Base-by-base conservation (phyloP, 92 coral and sea anemone species). In the Virgularia gustaviana region DNA sequence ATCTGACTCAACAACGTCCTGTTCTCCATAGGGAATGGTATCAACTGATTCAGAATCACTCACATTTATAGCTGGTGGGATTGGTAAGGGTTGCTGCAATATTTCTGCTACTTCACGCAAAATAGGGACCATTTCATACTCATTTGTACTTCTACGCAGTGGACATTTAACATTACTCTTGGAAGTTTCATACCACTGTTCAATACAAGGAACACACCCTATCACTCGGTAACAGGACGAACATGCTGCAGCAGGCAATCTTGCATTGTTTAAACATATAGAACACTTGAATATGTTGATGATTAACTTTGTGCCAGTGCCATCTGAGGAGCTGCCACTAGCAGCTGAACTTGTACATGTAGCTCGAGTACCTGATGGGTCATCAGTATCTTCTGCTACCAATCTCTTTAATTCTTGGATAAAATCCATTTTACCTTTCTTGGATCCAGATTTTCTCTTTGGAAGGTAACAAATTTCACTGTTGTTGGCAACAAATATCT, bases 191-290 rank as follows among this genome's bases (percentile, higher is more conserved):
- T 75, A 78, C 89, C 83, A 85, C 70, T 85, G 83, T 56, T 85
- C 85, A 36, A 80, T 60, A 45, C 89, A 85, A 16, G 89, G 86
- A 18, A 85, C 42, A 44, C 89, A 85, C 4, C 85, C 89, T 16
- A 85, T 85, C 15, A 81, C 64, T 27, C 47, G 51, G 44, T 51
- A 56, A 68, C 86, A 81, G 16, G 52, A 32, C 35, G 78, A 39
- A 41, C 88, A 84, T 20, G 76, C 81, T 42, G 85, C 81, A 11
- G 82, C 81, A 2, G 88, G 81, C 43, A 84, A 65, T 51, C 49
- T 30, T 49, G 83, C 74, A 3, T 65, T 78, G 24, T 29, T 55
- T 3, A 72, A 58, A 55, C 84, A 83, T 53, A 83, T 79, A 22
- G 83, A 44, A 55, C 83, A 83, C 75, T 75, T 0, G 27, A 71